Evolutionary conservation across 2,113 vertebrate species (phyloP).

Genomic region (Lethenteron camtschaticum): DNA sequence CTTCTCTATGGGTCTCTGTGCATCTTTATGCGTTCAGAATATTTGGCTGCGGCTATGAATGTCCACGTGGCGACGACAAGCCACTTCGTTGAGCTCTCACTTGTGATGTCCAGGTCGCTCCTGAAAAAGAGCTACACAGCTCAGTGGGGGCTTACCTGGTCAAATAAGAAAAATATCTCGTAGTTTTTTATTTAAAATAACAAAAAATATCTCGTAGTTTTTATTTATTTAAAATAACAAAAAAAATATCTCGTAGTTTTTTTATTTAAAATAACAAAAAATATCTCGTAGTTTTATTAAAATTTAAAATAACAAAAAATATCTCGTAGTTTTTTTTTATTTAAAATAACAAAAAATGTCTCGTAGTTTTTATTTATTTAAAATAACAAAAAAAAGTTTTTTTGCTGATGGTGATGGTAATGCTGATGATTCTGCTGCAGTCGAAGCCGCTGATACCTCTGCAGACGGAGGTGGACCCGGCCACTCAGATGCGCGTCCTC

Average conservation of each 20-base stretch:
- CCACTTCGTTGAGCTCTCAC: too few relatives aligned
- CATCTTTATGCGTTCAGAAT: too few relatives aligned
- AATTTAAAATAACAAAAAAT: background rate
- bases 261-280: background rate
- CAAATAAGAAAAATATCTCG: background rate
- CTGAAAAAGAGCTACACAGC: background rate
- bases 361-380: too few relatives aligned
- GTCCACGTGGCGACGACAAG: background rate
- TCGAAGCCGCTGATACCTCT: slow-evolving; percentile 94
- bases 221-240: slow-evolving; percentile 10
- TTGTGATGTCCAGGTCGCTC: background rate
- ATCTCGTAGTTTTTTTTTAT: background rate
- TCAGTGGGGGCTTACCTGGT: background rate
- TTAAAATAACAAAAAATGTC: too few relatives aligned
- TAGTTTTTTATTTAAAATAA: too few relatives aligned
- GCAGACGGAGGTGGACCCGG: slow-evolving; percentile 58
- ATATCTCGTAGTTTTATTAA: slow-evolving; percentile 12
- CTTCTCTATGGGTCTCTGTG: too few relatives aligned
- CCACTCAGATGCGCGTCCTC: slow-evolving; percentile 57
- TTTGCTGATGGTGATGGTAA: too few relatives aligned
- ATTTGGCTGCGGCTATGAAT: too few relatives aligned
- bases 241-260: background rate
- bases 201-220: background rate
- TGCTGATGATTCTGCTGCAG: slow-evolving; percentile 21
- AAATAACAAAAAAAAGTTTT: too few relatives aligned